These are phyloP conservation scores for Drosophila algonquin DNA, from an alignment of 2,888 invertebrate genomes.

Conservation along the genomic window DNA sequence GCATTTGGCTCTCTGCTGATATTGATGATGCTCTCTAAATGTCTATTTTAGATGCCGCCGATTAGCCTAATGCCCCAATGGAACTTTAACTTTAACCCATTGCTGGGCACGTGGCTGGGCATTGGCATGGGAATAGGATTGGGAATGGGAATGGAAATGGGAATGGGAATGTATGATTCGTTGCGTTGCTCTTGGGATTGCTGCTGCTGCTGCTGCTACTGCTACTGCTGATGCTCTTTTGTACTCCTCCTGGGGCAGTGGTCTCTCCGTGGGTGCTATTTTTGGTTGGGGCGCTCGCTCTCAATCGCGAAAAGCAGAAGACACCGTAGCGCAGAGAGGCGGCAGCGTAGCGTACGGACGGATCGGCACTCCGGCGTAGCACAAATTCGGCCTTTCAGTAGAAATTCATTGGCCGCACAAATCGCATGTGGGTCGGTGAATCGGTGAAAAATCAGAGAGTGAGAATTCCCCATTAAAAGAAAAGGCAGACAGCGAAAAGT, in stretches of 20 bases:
- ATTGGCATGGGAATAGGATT: slow-evolving; percentile 19
- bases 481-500: slow-evolving; percentile 37
- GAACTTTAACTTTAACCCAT: slow-evolving; percentile 59
- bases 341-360: background rate
- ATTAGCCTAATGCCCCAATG: slow-evolving; percentile 52
- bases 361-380: slow-evolving; percentile 51
- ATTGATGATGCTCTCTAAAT: slow-evolving; percentile 14
- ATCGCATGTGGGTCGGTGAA: slow-evolving; percentile 60
- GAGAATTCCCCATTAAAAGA: background rate
- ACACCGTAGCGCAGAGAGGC: slow-evolving; percentile 18
- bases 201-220: background rate
- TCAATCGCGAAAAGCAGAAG: slow-evolving; percentile 36
- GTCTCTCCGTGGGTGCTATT: slow-evolving; percentile 33
- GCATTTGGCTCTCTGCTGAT: slow-evolving; percentile 28
- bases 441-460: slow-evolving; percentile 32
- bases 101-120: slow-evolving; percentile 33
- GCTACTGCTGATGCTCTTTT: slow-evolving; percentile 14
- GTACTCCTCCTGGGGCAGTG: slow-evolving; percentile 12
- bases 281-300: slow-evolving; percentile 24
- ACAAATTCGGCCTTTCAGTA: slow-evolving; percentile 66
- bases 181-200: slow-evolving; percentile 19
- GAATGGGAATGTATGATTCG: slow-evolving; percentile 20
- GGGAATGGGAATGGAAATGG: no score
- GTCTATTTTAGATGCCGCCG: slow-evolving; percentile 42
- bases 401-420: slow-evolving; percentile 72